Conservation (phyloP, 2,797 vertebrate species). For the Sebastes oblongus region DNA sequence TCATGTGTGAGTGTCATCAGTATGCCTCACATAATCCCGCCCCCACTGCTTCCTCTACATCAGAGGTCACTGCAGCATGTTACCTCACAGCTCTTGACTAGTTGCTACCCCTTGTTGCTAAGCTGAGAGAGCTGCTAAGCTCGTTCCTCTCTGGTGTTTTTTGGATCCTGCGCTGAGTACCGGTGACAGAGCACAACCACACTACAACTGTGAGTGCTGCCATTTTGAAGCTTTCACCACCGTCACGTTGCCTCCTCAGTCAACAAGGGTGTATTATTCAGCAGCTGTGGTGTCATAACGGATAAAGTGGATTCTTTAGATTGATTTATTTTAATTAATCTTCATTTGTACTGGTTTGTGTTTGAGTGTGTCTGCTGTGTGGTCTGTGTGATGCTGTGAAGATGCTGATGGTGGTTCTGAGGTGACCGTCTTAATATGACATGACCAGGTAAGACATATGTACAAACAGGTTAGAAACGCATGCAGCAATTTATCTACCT, state of each 20-base stretch:
- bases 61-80: slow-evolving; percentile 70
- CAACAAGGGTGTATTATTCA: not conserved
- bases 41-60: slow-evolving; percentile 59
- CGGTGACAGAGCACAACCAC: slow-evolving; percentile 41
- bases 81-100: slow-evolving; percentile 65
- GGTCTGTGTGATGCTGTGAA: not conserved
- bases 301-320: not conserved
- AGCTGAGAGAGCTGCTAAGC: slow-evolving; percentile 71
- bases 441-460: slow-evolving; percentile 20
- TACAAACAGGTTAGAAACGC: not conserved
- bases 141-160: slow-evolving; percentile 62
- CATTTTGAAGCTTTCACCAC: slow-evolving; percentile 60
- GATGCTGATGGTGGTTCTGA: slow-evolving; percentile 18
- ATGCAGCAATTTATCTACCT: not conserved
- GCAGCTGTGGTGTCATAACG: not conserved
- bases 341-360: not conserved
- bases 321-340: not conserved
- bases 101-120: slow-evolving; percentile 80
- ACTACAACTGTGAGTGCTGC: slow-evolving; percentile 40
- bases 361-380: not conserved
- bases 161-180: slow-evolving; percentile 50
- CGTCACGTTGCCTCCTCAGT: not conserved
- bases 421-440: slow-evolving; percentile 22
- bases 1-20: slow-evolving; percentile 58
- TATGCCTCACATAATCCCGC: slow-evolving; percentile 56